phyloP scores from a whole-genome alignment of 2,888 invertebrate species.

The Aethes cnicana region DNA sequence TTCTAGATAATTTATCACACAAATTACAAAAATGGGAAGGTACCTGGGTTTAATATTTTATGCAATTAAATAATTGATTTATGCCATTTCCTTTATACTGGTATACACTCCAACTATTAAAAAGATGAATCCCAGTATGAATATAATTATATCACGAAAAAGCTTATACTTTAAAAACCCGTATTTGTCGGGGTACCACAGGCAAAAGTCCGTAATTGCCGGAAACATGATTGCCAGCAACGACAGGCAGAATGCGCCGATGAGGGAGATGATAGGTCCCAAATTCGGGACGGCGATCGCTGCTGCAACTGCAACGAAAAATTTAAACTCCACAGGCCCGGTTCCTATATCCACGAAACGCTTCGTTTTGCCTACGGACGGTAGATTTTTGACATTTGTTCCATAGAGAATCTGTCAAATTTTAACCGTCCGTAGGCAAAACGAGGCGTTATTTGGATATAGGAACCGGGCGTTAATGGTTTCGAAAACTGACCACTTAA shows the following conservation, averaged over 20 bases:
- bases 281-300: constrained; percentile 89
- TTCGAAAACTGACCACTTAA: too few relatives aligned
- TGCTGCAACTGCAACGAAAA: constrained; percentile 40
- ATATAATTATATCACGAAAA: constrained; percentile 46
- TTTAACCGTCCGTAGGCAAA: too few relatives aligned
- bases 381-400: too few relatives aligned
- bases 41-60: neutral
- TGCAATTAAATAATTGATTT: too few relatives aligned
- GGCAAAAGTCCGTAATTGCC: constrained; percentile 78
- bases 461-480: too few relatives aligned
- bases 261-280: constrained; percentile 88
- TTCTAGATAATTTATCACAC: too few relatives aligned
- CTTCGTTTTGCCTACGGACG: neutral
- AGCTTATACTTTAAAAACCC: constrained; percentile 47
- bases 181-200: constrained; percentile 51
- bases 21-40: neutral
- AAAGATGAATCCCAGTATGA: constrained; percentile 39
- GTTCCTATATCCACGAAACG: neutral
- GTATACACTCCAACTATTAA: constrained; percentile 54
- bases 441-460: too few relatives aligned
- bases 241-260: constrained; percentile 93
- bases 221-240: constrained; percentile 93
- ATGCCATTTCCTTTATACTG: constrained; percentile 52
- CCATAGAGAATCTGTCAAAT: too few relatives aligned
- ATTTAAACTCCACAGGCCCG: neutral